phyloP scores from a whole-genome alignment of 2,113 vertebrate genomes.

The Nipponia nippon region DNA sequence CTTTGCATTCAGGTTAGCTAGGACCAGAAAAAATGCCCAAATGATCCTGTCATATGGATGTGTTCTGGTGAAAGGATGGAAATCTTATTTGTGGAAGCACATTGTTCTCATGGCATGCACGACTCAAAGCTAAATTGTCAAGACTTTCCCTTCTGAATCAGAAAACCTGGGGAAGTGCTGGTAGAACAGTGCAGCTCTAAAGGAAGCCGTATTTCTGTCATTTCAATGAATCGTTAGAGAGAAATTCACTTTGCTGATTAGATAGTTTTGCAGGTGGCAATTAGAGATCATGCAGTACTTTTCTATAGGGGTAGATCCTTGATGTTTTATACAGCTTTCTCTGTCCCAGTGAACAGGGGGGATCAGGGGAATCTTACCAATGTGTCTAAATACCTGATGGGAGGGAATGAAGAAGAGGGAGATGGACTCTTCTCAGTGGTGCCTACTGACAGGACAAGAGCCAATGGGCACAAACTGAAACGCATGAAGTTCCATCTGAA shows the following conservation, averaged over 20 bases:
- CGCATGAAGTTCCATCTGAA: background rate
- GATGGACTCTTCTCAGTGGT: accelerated
- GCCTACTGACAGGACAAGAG: background rate
- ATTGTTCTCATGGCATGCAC: background rate
- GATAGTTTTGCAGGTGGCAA: background rate
- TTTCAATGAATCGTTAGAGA: background rate
- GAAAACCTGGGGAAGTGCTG: background rate
- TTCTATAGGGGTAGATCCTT: background rate
- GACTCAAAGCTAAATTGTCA: background rate
- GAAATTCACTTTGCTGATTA: background rate
- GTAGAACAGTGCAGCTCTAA: background rate
- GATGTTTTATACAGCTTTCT: background rate
- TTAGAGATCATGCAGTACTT: background rate
- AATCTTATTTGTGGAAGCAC: background rate
- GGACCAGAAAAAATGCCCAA: background rate
- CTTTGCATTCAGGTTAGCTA: background rate
- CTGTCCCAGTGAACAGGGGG: background rate
- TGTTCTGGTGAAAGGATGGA: background rate
- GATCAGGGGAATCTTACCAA: background rate
- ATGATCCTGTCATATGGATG: background rate
- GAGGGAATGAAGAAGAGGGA: background rate
- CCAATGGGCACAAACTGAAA: background rate
- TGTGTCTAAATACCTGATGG: background rate
- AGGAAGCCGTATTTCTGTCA: background rate
- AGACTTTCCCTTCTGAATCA: background rate